Conservation (phyloP, 2,888 invertebrate genomes). For the Pollenia labialis region DNA sequence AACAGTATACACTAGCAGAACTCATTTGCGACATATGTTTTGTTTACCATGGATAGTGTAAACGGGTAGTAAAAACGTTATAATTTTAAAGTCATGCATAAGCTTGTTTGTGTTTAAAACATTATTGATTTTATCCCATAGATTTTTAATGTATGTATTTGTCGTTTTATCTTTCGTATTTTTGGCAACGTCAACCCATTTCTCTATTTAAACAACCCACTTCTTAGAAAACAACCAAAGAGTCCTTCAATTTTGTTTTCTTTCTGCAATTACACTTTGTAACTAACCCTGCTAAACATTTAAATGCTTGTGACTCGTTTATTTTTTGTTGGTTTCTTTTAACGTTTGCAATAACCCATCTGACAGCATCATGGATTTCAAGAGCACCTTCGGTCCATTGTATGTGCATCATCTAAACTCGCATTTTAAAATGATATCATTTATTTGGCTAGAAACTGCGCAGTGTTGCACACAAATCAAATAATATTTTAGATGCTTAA, state of each 20-base stretch:
- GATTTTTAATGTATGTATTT: not conserved
- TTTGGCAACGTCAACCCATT: slow-evolving; percentile 2
- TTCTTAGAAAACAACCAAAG: slow-evolving; percentile 18
- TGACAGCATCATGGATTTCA: slow-evolving; percentile 1
- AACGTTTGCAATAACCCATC: slow-evolving; percentile 44
- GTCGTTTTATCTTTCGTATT: not conserved
- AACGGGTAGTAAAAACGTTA: no score
- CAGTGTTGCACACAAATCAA: slow-evolving; percentile 64
- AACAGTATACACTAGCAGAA: no score
- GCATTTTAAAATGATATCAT: slow-evolving; percentile 61
- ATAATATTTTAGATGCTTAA: slow-evolving; percentile 47
- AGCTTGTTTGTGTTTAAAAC: not conserved
- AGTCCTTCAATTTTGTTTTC: slow-evolving; percentile 19
- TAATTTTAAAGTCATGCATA: not conserved
- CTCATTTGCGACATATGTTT: no score
- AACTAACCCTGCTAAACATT: slow-evolving; percentile 72
- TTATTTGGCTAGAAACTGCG: slow-evolving; percentile 55
- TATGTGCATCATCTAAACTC: slow-evolving; percentile 26
- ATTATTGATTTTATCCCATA: not conserved
- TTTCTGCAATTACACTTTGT: slow-evolving; percentile 44
- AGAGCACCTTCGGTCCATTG: slow-evolving; percentile 38
- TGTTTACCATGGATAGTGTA: no score
- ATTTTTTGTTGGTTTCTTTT: slow-evolving; percentile 1
- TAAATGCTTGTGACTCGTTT: slow-evolving; percentile 60
- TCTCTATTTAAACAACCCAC: slow-evolving; percentile 41